These are phyloP conservation scores for Champsocephalus gunnari DNA, from an alignment of 2,797 vertebrate species.

Conservation along the genomic window DNA sequence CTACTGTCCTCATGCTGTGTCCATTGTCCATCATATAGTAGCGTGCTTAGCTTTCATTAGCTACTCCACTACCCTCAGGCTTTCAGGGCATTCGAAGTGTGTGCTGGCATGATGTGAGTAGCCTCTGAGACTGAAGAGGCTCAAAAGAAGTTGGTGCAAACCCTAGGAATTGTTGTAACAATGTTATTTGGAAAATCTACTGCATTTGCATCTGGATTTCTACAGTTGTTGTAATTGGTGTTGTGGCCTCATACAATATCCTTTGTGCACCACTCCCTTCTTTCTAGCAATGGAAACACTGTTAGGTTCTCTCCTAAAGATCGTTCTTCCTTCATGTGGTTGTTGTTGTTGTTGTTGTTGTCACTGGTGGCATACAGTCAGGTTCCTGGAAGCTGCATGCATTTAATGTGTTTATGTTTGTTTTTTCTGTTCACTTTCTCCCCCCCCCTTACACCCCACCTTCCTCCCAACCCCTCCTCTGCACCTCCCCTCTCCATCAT, in stretches of 20 bases:
- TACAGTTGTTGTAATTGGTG: neutral
- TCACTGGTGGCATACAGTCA: conserved; percentile 66
- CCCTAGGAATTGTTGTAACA: neutral
- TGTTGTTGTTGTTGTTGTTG: conserved; percentile 52
- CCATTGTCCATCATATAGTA: conserved; percentile 13
- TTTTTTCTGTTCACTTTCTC: conserved; percentile 80
- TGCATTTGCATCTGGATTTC: conserved; percentile 6
- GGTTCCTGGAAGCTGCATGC: conserved; percentile 97
- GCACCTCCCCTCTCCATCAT: conserved; percentile 54
- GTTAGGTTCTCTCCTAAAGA: conserved; percentile 31
- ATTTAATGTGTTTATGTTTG: conserved; percentile 89
- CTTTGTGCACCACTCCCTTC: neutral
- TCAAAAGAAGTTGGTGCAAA: neutral
- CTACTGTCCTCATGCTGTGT: conserved; percentile 3
- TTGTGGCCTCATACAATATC: conserved; percentile 5
- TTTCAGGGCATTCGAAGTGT: neutral
- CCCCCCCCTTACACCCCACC: conserved; percentile 6
- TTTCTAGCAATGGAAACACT: conserved; percentile 47
- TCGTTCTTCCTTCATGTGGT: conserved; percentile 23
- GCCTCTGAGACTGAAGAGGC: neutral
- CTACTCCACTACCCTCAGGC: conserved; percentile 25
- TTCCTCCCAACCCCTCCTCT: conserved; percentile 17
- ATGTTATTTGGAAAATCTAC: neutral
- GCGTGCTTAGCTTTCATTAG: conserved; percentile 23
- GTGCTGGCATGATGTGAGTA: neutral